Base-by-base conservation (phyloP, 2,888 invertebrate genomes). In the Stenodera caucasica region DNA sequence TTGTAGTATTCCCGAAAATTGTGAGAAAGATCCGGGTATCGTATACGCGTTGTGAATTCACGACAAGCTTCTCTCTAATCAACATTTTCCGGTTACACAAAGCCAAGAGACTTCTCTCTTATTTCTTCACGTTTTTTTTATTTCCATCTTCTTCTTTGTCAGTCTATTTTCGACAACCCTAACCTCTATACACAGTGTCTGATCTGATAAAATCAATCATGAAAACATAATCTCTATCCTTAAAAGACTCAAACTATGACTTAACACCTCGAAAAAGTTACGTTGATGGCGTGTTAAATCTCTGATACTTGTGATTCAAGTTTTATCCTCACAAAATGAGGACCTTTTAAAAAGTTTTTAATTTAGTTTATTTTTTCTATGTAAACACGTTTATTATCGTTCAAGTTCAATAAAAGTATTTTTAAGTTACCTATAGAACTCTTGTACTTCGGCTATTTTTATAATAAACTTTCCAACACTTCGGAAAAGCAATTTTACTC, bases 401-500 rank as follows among this genome's bases (percentile, higher is more conserved):
- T 58, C 30, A 49, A 55, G 45, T 54, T 33, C 58, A 60, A 61
- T 37, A 56, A 60, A 53, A 40, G 45, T 56, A 59, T 63, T 60
- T 63, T 57, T 55, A 63, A 60, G 55, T 64, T 60, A 55, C 32
- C 30, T 18, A 21, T 45, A 18, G 18, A 1, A 14, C 37, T 58
- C 59, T 60, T 50, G 49, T 58, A 40, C 33, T 26, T 56, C 18
- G 15, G 60, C 52, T 55, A 56, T 60, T 56, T 60, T 60, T 56
- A 60, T 37, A 49, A 21, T 15, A 56, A 56, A 56, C 49, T 49
- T 49, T 49, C 45, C 33, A 45, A 18, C 18, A 11, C 11, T 21
- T 21, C 11, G 53, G 55, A 55, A 60, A 55, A 52, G 49, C 40
- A 60, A 40, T 55, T 53, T 50, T 53, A 54, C 93, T 72, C 83